Evolutionary conservation across 2,888 invertebrate genomes (phyloP).

Genomic region (Synanthedon andrenaeformis): DNA sequence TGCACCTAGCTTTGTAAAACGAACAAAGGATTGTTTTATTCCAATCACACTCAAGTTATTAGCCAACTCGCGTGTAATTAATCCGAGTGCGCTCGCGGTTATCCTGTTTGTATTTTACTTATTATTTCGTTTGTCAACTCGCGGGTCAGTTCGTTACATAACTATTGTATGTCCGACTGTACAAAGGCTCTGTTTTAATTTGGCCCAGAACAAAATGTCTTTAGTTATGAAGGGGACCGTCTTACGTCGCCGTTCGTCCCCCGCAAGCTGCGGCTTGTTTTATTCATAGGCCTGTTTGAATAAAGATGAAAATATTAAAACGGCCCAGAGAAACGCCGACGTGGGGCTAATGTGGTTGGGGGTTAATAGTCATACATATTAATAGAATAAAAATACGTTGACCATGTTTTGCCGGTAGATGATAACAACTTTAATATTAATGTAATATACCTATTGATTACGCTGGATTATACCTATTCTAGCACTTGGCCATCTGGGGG

Average conservation of each 20-base stretch:
- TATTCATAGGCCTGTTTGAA: constrained; percentile 65
- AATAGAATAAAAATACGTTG: constrained; percentile 43
- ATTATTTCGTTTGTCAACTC: too few relatives aligned
- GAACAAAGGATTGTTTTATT: too few relatives aligned
- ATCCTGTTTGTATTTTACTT: too few relatives aligned
- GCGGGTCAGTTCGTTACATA: not conserved
- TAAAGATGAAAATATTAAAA: constrained; percentile 69
- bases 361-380: constrained; percentile 63
- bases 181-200: constrained; percentile 34
- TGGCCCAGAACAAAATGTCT: constrained; percentile 48
- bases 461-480: too few relatives aligned
- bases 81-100: too few relatives aligned
- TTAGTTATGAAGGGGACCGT: constrained; percentile 37
- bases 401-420: constrained; percentile 11
- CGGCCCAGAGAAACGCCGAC: constrained; percentile 41
- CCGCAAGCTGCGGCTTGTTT: constrained; percentile 45
- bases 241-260: constrained; percentile 28
- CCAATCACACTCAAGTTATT: too few relatives aligned
- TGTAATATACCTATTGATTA: too few relatives aligned
- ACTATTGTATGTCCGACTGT: not conserved
- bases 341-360: constrained; percentile 44
- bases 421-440: constrained; percentile 6
- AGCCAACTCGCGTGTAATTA: too few relatives aligned
- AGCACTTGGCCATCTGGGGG: too few relatives aligned
- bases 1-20: too few relatives aligned